Evolutionary conservation across 2,797 vertebrate species (phyloP).

Genomic region (Buceros bicornis): DNA sequence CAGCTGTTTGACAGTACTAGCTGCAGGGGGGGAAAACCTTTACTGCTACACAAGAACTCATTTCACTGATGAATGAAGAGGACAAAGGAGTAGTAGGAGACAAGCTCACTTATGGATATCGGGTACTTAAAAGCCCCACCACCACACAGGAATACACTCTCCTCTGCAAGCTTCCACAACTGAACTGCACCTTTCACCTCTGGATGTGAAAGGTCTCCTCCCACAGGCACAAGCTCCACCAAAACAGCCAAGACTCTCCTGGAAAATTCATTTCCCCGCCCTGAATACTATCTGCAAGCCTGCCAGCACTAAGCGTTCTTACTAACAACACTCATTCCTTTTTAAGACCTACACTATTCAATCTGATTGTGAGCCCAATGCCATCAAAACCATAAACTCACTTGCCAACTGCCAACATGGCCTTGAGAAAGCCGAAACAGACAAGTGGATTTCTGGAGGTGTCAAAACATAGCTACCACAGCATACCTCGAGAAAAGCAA

Average conservation of each 20-base stretch:
- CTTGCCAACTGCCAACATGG: neutral
- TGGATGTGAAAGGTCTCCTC: neutral
- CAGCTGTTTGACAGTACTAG: neutral
- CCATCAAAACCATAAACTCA: neutral
- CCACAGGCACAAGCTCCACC: neutral
- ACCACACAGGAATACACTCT: neutral
- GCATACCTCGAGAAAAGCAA: neutral
- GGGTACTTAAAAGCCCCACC: neutral
- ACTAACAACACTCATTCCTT: neutral
- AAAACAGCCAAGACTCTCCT: neutral
- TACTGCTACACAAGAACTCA: neutral
- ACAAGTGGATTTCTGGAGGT: neutral
- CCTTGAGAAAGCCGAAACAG: neutral
- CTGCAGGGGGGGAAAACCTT: rapidly evolving
- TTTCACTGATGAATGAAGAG: neutral
- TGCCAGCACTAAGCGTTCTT: neutral
- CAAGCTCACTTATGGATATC: neutral
- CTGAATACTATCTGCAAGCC: neutral
- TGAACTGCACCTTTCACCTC: neutral
- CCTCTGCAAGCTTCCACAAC: neutral
- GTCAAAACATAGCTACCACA: neutral
- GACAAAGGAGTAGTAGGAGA: neutral
- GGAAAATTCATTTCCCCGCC: neutral
- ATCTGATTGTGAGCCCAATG: neutral
- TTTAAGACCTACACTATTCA: neutral